Evolutionary conservation across 1,140 invertebrate species (phyloP), one percentile per base, ranked within the genome.

Genomic region (Protaetia brevitarsis): DNA sequence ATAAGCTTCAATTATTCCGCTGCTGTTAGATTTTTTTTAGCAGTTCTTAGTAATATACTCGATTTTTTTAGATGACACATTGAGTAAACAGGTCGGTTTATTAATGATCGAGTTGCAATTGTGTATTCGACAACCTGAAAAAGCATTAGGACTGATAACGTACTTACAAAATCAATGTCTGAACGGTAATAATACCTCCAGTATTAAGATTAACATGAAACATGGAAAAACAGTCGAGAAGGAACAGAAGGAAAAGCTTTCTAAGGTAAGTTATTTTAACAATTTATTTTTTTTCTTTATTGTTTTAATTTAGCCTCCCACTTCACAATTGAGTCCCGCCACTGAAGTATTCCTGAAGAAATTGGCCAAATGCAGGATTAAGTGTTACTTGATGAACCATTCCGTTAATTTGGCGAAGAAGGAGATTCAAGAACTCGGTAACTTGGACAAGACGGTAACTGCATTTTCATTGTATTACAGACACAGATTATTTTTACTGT

Each of bases 71-170:
- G 88, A 90, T 77, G 88, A 89, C 77, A 81, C 76, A 66, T 78
- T 91, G 57, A 85, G 86, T 0, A 85, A 84, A 69, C 85, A 88
- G 76, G 84, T 89, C 11, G 85, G 87, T 72, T 78, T 90, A 26
- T 73, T 92, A 23, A 74, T 89, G n/a, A 83, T 89, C n/a, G 89
- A 91, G 71, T 75, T 90, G n/a, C 86, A 89, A 71, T 80, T 91
- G 1, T 81, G 79, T 63, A 84, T 86, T 0, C 81, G 84, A 63
- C 86, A 88, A 76, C 84, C 85, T 13, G 85, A 87, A 29, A 85
- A 87, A 76, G 88, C 88, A 3, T 75, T 89, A 34, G 81, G 82
- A n/a, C 76, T 89, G 64, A 82, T 90, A 30, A 81, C 81, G 67
- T 88, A 87, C 73, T 83, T 89, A 19, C 88, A 90, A 74, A 87